These are phyloP conservation scores for Drosophila anomalata DNA, from an alignment of 2,888 invertebrate genomes.

Conservation along the genomic window DNA sequence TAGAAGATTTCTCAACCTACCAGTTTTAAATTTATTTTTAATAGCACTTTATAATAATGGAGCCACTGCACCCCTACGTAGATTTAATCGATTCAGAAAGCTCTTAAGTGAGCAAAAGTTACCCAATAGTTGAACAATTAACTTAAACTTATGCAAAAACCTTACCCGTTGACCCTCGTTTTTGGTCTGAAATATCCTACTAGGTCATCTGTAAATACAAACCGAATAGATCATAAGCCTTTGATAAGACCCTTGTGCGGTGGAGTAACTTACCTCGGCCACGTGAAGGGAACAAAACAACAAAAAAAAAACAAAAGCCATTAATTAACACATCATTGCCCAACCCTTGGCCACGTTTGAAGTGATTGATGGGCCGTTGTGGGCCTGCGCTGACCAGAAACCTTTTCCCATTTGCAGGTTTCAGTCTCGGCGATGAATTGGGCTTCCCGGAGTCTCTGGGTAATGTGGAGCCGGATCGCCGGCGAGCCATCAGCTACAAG, in stretches of 20 bases:
- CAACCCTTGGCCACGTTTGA: slow-evolving; percentile 25
- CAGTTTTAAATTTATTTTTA: too few relatives aligned
- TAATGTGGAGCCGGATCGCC: slow-evolving; percentile 89
- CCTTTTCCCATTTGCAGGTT: slow-evolving; percentile 85
- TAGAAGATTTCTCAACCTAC: background rate
- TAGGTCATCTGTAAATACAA: slow-evolving; percentile 22
- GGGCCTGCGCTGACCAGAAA: slow-evolving; percentile 13
- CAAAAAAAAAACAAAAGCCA: slow-evolving; percentile 45
- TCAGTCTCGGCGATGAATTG: slow-evolving; percentile 93
- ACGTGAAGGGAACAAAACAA: slow-evolving; percentile 17
- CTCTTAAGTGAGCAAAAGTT: background rate
- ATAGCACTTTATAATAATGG: background rate
- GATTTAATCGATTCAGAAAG: background rate
- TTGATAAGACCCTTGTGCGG: slow-evolving; percentile 23
- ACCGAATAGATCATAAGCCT: slow-evolving; percentile 20
- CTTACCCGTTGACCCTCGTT: slow-evolving; percentile 45
- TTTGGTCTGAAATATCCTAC: slow-evolving; percentile 11
- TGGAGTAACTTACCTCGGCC: slow-evolving; percentile 9
- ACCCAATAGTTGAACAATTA: background rate
- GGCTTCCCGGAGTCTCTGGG: slow-evolving; percentile 93
- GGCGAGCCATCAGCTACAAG: slow-evolving; percentile 87
- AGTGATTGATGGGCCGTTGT: slow-evolving; percentile 45
- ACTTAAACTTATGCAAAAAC: background rate
- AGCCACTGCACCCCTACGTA: background rate
- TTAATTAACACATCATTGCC: slow-evolving; percentile 55